Percentiles rank a stretch among this genome's conserved stretches.
These are phyloP conservation scores for Triops cancriformis DNA, from an alignment of 1,140 invertebrate genomes.

Conservation along the genomic window DNA sequence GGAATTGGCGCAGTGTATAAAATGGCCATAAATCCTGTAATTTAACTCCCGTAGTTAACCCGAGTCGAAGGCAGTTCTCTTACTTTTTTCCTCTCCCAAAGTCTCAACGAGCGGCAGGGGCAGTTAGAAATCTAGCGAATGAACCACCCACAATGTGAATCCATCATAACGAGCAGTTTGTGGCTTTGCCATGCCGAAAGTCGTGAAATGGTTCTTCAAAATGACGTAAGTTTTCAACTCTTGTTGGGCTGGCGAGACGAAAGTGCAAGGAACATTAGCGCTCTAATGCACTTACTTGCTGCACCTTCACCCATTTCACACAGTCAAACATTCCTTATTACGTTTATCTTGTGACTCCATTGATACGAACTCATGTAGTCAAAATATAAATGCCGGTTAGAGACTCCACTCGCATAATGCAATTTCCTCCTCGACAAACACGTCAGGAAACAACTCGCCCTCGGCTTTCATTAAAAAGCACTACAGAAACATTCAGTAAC, in stretches of 20 bases:
- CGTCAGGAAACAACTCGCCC: too few relatives aligned
- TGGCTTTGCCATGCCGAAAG: not conserved
- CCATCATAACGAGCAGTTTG: not conserved
- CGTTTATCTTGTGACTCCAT: too few relatives aligned
- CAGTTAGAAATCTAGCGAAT: not conserved
- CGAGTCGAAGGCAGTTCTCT: not conserved
- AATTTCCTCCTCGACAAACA: too few relatives aligned
- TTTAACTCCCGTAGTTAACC: not conserved
- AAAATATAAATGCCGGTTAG: too few relatives aligned
- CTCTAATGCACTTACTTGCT: not conserved
- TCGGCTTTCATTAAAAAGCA: too few relatives aligned
- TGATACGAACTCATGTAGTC: too few relatives aligned
- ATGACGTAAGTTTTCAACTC: not conserved
- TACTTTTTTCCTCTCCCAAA: not conserved
- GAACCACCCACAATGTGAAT: conserved; percentile 8
- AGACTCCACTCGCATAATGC: too few relatives aligned
- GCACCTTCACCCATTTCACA: not conserved
- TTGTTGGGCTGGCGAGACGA: not conserved
- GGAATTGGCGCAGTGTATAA: not conserved
- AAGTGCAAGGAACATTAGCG: not conserved
- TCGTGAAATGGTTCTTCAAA: not conserved
- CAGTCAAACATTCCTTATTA: not conserved
- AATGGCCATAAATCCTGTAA: conserved; percentile 11
- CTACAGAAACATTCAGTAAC: too few relatives aligned
- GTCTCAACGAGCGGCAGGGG: not conserved